These are phyloP conservation scores for Uloborus plumipes DNA, from an alignment of 2,888 invertebrate genomes.

Conservation along the genomic window DNA sequence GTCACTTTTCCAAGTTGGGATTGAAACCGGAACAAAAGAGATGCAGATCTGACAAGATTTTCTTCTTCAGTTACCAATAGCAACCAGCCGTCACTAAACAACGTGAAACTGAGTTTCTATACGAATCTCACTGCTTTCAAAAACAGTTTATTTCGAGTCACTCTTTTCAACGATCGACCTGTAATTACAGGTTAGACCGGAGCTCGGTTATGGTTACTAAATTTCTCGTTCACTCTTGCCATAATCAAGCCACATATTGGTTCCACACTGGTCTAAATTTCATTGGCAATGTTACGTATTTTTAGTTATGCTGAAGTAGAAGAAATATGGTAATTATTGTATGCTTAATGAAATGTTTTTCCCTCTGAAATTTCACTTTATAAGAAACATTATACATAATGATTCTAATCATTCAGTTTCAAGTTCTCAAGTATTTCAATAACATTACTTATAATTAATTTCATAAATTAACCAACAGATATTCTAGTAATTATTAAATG, in stretches of 20 bases:
- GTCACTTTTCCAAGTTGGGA: background rate
- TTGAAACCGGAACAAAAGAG: slow-evolving; percentile 4
- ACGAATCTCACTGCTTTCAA: slow-evolving; percentile 30
- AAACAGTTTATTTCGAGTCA: slow-evolving; percentile 38
- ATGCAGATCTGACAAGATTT: background rate
- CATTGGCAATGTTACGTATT: too few relatives aligned
- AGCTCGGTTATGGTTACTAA: slow-evolving; percentile 25
- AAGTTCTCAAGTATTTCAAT: too few relatives aligned
- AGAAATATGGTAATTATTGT: too few relatives aligned
- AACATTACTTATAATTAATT: too few relatives aligned
- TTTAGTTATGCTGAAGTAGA: too few relatives aligned
- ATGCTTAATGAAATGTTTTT: too few relatives aligned
- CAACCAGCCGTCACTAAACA: slow-evolving; percentile 15
- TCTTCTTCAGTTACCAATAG: slow-evolving; percentile 9
- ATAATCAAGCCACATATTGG: background rate
- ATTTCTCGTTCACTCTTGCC: slow-evolving; percentile 20
- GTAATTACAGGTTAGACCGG: slow-evolving; percentile 17
- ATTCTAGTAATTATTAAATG: too few relatives aligned
- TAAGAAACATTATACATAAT: too few relatives aligned
- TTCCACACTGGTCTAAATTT: too few relatives aligned
- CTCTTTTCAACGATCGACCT: slow-evolving; percentile 18
- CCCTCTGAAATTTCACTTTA: too few relatives aligned
- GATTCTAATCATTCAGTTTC: too few relatives aligned
- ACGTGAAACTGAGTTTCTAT: slow-evolving; percentile 8
- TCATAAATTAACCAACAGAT: too few relatives aligned